These are phyloP conservation scores for Heliconius hortense DNA, from an alignment of 2,888 invertebrate genomes.

Conservation along the genomic window DNA sequence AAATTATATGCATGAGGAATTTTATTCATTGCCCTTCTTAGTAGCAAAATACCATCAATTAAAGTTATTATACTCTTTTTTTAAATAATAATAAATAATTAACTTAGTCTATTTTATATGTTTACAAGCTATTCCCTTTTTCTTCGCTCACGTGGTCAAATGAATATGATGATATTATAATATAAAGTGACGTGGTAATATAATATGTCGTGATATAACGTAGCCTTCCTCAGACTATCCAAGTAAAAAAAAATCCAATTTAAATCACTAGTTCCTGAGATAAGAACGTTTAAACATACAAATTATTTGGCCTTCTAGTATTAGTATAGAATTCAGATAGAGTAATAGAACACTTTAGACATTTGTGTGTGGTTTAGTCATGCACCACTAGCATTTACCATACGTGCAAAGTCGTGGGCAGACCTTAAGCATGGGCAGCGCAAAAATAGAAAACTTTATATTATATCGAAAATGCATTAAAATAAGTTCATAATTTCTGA, in stretches of 20 bases:
- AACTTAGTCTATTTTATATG: neutral
- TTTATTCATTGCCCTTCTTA: neutral
- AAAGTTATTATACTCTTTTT: neutral
- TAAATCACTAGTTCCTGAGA: neutral
- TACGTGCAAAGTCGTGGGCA: neutral
- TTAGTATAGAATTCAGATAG: neutral
- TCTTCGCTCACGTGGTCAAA: neutral
- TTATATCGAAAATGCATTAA: neutral
- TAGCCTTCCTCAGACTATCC: no score
- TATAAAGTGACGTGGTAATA: no score
- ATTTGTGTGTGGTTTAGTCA: neutral
- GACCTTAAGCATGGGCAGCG: neutral
- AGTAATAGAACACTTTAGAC: neutral
- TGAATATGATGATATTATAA: no score
- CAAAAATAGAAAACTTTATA: constrained; percentile 2
- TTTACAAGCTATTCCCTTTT: neutral
- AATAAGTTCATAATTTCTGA: neutral
- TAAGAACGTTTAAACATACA: neutral
- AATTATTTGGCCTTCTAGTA: neutral
- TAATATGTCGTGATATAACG: no score
- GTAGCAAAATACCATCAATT: neutral
- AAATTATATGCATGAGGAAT: neutral
- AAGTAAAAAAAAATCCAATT: neutral
- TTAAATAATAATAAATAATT: no score
- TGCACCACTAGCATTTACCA: neutral